A percentile compares a stretch with the other conserved stretches of the same genome.
Conservation (phyloP, 2,888 invertebrate genomes). For the Folsomia candida region DNA sequence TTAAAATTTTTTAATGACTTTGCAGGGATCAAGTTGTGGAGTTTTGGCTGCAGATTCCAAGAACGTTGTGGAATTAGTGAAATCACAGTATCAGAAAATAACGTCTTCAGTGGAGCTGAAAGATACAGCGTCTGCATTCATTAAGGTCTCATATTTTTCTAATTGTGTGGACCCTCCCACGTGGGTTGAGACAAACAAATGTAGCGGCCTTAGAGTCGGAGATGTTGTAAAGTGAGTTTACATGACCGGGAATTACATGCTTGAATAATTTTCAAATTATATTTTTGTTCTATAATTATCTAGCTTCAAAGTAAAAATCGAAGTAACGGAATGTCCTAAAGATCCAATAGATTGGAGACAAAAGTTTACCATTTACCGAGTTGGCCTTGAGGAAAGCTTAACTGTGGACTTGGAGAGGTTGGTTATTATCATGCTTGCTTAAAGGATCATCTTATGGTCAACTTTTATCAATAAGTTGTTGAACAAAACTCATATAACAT, state of each 20-base stretch:
- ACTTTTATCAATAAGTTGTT: too few relatives aligned
- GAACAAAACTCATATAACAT: too few relatives aligned
- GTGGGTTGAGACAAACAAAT: slow-evolving; percentile 70
- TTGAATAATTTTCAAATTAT: not conserved
- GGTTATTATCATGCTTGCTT: too few relatives aligned
- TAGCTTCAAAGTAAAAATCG: slow-evolving; percentile 34
- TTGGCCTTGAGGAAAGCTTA: slow-evolving; percentile 59
- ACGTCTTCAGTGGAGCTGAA: slow-evolving; percentile 32
- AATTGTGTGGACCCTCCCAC: slow-evolving; percentile 23
- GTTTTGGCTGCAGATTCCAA: slow-evolving; percentile 87
- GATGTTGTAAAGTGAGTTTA: slow-evolving; percentile 24
- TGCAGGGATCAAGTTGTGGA: slow-evolving; percentile 77
- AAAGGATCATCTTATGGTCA: too few relatives aligned
- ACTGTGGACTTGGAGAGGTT: slow-evolving; percentile 57
- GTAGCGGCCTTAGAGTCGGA: slow-evolving; percentile 56
- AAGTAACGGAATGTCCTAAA: slow-evolving; percentile 34
- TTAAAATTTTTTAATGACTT: not conserved
- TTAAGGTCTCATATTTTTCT: slow-evolving; percentile 33
- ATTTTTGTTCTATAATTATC: not conserved
- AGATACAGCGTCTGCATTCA: slow-evolving; percentile 23
- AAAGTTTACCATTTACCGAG: slow-evolving; percentile 56
- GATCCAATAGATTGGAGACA: slow-evolving; percentile 32
- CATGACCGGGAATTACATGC: not conserved
- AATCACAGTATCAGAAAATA: slow-evolving; percentile 72
- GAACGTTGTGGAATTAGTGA: slow-evolving; percentile 92